Conservation (phyloP, 2,888 invertebrate species). For the Drosophila nigritarsus region DNA sequence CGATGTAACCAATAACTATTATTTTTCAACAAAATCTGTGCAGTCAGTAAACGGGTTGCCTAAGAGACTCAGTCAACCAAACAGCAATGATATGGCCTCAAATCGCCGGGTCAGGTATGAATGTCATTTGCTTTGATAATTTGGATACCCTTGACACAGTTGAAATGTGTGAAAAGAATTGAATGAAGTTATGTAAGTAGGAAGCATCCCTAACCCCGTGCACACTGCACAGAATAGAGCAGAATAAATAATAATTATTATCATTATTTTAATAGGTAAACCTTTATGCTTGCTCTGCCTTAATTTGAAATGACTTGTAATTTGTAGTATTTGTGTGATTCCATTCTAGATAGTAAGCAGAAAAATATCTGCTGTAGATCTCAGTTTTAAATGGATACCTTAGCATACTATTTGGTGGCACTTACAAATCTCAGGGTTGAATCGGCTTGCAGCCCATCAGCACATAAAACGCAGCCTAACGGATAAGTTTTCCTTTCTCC, state of each 20-base stretch:
- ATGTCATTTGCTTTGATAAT: not conserved
- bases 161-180: not conserved
- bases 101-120: no score
- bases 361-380: slow-evolving; percentile 2
- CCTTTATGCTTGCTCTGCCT: not conserved
- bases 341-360: slow-evolving; percentile 19
- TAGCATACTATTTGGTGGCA: slow-evolving; percentile 28
- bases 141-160: not conserved
- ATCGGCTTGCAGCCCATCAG: slow-evolving; percentile 35
- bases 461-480: slow-evolving; percentile 60
- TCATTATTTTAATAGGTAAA: not conserved
- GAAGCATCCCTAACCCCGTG: not conserved
- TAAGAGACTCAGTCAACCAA: not conserved
- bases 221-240: not conserved
- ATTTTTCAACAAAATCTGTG: not conserved
- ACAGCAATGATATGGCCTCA: not conserved
- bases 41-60: not conserved
- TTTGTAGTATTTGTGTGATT: slow-evolving; percentile 1
- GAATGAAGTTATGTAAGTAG: not conserved
- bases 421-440: slow-evolving; percentile 45
- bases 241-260: not conserved
- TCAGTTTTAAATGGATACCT: slow-evolving; percentile 27
- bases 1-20: not conserved
- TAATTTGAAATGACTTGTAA: slow-evolving; percentile 8
- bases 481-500: slow-evolving; percentile 15